Conservation (phyloP, 2,797 vertebrate species). For the Pipistrellus pygmaeus region DNA sequence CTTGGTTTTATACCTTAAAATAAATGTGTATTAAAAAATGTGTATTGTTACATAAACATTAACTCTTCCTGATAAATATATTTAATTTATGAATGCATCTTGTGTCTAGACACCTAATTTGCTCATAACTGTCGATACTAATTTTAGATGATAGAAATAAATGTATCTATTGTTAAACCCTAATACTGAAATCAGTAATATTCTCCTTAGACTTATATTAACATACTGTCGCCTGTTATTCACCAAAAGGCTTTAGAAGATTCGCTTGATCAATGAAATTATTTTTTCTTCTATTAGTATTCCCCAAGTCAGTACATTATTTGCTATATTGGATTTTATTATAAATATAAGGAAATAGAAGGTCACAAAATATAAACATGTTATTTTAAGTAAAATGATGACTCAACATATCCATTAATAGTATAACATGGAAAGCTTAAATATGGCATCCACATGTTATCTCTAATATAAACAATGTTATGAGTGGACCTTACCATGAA, state of each 20-base stretch:
- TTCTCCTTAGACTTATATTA: conserved; percentile 42
- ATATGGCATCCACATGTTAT: neutral
- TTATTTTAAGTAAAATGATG: conserved; percentile 54
- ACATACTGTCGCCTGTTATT: conserved; percentile 31
- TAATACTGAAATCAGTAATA: conserved; percentile 48
- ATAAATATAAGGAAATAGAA: conserved; percentile 12
- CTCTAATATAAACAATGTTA: neutral
- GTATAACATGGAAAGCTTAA: neutral
- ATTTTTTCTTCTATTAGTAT: conserved; percentile 31
- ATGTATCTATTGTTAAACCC: conserved; percentile 35
- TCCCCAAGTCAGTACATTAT: neutral
- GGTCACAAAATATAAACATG: neutral
- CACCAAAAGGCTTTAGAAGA: conserved; percentile 21
- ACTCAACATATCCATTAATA: neutral
- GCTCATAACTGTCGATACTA: neutral
- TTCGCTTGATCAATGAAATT: conserved; percentile 40
- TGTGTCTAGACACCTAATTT: conserved; percentile 40
- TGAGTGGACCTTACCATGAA: neutral
- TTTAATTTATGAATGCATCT: conserved; percentile 18
- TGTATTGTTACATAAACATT: conserved; percentile 60
- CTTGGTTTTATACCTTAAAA: conserved; percentile 94
- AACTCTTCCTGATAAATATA: neutral
- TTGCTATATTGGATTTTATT: conserved; percentile 29
- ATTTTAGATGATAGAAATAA: conserved; percentile 38
- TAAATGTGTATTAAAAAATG: conserved; percentile 67